Evolutionary conservation across 2,888 invertebrate genomes (phyloP), one percentile per base, ranked within the genome.

Genomic region (Tryphoninae sp.): DNA sequence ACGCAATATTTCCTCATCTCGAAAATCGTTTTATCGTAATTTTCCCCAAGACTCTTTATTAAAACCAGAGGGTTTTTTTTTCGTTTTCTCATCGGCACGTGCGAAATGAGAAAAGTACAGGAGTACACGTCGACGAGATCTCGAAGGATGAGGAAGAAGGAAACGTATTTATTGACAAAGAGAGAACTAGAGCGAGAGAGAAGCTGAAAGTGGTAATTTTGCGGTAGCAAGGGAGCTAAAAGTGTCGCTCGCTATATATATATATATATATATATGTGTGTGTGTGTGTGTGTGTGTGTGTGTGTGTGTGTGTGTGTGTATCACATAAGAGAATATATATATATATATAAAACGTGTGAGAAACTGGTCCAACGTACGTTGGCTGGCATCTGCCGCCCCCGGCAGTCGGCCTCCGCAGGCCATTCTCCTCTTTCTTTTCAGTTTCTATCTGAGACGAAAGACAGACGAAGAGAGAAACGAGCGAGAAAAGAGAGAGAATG

Each of bases 381-480:
- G 89, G 87, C 89, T 89, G 90, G 87, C 90, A 90, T 89, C 90
- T 90, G 90, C 90, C 90, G 87, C 88, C 87, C 88, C 88, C 89
- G 87, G 89, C 75, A 78, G 23, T 40, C 73, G 64, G 82, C 86
- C 88, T 86, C 85, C 85, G 81, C 84, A 87, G 88, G 85, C 83
- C 69, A 78, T 74, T 81, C 81, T 65, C 58, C 42, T 64, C 64
- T 69, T 45, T 45, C 68, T 68, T 51, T 49, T 8, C 68, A 8
- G 45, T 55, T 55, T 45, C 59, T 68, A 9, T 55, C 33, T 65
- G 26, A 76, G 80, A 62, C 71, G 75, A 72, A 23, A 55, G 58
- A 55, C 64, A 53, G 33, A 64, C 58, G 40, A 51, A 42, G 62
- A 67, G 65, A 58, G 26, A 26, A 26, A 26, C 0, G 26, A 26